Conservation (phyloP, 2,888 invertebrate genomes). For the Mythimna impura region DNA sequence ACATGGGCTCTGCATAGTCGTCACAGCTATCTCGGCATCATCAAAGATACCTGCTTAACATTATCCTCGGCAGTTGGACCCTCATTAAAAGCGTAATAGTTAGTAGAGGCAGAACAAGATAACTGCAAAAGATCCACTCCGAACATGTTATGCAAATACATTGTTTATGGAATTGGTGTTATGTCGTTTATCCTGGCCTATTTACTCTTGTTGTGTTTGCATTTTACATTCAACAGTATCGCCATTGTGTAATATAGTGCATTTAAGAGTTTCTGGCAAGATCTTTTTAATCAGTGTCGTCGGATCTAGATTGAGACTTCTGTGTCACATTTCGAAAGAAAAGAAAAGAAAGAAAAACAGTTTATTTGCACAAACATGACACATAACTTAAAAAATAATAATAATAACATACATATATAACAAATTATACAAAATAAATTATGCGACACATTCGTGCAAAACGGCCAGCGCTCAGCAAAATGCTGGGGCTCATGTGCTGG, state of each 20-base stretch:
- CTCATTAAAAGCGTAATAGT: constrained; percentile 48
- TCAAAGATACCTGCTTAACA: constrained; percentile 38
- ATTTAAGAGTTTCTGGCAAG: background rate
- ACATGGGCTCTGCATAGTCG: constrained; percentile 14
- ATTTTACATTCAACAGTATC: background rate
- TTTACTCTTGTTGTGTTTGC: background rate
- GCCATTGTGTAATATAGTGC: background rate
- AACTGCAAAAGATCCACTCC: constrained; percentile 31
- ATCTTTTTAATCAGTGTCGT: background rate
- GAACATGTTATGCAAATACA: constrained; percentile 8
- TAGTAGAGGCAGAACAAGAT: constrained; percentile 16
- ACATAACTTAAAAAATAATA: too few relatives aligned
- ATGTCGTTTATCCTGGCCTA: background rate
- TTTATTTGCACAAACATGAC: too few relatives aligned
- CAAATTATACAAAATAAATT: too few relatives aligned
- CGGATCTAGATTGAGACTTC: constrained; percentile 11
- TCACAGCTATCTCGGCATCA: constrained; percentile 29
- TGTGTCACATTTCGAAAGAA: constrained; percentile 13
- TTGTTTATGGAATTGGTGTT: background rate
- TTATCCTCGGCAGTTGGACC: constrained; percentile 36
- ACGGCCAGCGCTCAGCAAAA: too few relatives aligned
- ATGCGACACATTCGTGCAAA: too few relatives aligned
- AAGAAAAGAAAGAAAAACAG: too few relatives aligned
- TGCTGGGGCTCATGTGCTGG: too few relatives aligned
- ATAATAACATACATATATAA: too few relatives aligned